Conservation (phyloP, 2,797 vertebrate species). For the Menidia menidia region DNA sequence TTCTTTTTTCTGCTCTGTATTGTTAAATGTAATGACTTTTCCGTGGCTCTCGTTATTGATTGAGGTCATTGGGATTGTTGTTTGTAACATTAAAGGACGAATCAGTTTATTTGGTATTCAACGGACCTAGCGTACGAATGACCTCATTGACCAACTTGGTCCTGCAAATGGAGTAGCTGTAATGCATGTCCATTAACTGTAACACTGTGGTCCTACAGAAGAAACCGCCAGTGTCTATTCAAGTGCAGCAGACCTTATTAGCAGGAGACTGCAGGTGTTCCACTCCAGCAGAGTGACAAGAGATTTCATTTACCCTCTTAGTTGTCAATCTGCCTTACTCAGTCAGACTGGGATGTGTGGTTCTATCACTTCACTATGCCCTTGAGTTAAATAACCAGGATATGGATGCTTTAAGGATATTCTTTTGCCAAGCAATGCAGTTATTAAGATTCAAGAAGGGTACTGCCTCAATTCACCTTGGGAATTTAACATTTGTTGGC, state of each 20-base stretch:
- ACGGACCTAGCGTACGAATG: constrained; percentile 25
- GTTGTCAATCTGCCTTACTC: constrained; percentile 56
- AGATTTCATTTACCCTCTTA: constrained; percentile 50
- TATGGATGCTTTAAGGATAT: constrained; percentile 27
- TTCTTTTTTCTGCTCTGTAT: not conserved
- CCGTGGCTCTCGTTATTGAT: constrained; percentile 50
- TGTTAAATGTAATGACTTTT: constrained; percentile 24
- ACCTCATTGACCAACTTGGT: constrained; percentile 28
- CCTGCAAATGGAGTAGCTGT: constrained; percentile 1
- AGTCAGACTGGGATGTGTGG: constrained; percentile 28
- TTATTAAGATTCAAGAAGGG: constrained; percentile 64
- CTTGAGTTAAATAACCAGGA: constrained; percentile 56
- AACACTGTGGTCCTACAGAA: constrained; percentile 18
- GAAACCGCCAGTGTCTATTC: constrained; percentile 3
- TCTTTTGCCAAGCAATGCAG: constrained; percentile 21
- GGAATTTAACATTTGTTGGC: constrained; percentile 51
- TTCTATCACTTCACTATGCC: constrained; percentile 21
- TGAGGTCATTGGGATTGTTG: constrained; percentile 15
- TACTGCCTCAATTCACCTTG: constrained; percentile 63
- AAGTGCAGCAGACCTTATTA: constrained; percentile 36
- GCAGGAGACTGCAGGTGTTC: constrained; percentile 55
- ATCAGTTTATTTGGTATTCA: constrained; percentile 45
- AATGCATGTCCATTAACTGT: constrained; percentile 5
- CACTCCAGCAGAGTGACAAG: constrained; percentile 50
- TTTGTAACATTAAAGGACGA: constrained; percentile 51